Conservation (phyloP, 2,113 vertebrate genomes). For the Xiphophorus couchianus region DNA sequence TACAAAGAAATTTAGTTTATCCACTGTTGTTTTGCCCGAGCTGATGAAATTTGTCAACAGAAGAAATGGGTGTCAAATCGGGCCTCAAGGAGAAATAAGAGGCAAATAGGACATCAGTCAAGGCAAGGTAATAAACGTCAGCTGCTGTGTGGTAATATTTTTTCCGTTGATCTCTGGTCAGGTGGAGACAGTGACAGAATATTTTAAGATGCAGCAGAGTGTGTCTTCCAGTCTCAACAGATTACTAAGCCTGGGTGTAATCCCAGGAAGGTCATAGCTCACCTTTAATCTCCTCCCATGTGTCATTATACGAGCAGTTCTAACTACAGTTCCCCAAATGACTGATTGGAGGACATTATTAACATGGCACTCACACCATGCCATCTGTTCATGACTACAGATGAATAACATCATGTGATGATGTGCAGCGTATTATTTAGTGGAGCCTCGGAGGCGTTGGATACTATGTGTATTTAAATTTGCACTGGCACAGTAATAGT, state of each 20-base stretch:
- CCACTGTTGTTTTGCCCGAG: conserved; percentile 27
- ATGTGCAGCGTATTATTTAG: conserved; percentile 26
- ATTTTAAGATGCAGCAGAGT: conserved; percentile 44
- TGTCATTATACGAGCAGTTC: conserved; percentile 24
- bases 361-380: conserved; percentile 41
- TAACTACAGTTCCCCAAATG: conserved; percentile 17
- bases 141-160: conserved; percentile 5
- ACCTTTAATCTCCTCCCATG: conserved; percentile 49
- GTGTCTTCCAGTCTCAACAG: conserved; percentile 38
- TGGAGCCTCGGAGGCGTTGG: conserved; percentile 9
- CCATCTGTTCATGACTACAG: conserved; percentile 35
- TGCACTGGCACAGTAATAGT: neutral
- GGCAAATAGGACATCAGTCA: conserved; percentile 40
- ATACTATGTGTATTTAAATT: neutral
- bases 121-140: conserved; percentile 47
- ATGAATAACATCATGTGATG: conserved; percentile 21
- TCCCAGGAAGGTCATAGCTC: conserved; percentile 55
- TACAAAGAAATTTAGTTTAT: conserved; percentile 23
- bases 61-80: conserved; percentile 45
- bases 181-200: conserved; percentile 23
- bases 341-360: conserved; percentile 50
- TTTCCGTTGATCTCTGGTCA: neutral
- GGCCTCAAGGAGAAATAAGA: conserved; percentile 43
- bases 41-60: conserved; percentile 60
- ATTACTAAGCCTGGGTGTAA: conserved; percentile 32